Evolutionary conservation across 2,113 vertebrate species (phyloP).

Genomic region (Gobio gobio): DNA sequence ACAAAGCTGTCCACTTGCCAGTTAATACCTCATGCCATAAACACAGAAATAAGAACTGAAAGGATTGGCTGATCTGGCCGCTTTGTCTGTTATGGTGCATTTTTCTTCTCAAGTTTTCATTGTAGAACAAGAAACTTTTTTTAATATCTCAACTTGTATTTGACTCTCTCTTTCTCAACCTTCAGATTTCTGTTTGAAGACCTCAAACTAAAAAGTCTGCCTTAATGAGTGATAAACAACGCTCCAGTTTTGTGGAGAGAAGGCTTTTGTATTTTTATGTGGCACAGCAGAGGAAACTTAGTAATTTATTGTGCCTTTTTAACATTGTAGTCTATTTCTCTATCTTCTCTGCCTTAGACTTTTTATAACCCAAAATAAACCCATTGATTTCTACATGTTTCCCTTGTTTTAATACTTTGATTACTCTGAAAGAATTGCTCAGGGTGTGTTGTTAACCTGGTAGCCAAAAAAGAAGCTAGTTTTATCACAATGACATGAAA

Average conservation of each 20-base stretch:
- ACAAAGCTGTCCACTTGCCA: not conserved
- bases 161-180: not conserved
- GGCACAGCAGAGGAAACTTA: constrained; percentile 37
- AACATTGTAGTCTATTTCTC: constrained; percentile 44
- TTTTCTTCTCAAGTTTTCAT: not conserved
- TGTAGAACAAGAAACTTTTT: not conserved
- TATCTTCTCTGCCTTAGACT: constrained; percentile 29
- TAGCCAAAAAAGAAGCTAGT: not conserved
- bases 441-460: not conserved
- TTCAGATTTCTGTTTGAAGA: constrained; percentile 21
- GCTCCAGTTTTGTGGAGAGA: constrained; percentile 38
- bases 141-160: not conserved
- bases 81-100: constrained; percentile 38
- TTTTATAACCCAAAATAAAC: constrained; percentile 56
- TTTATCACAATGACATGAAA: not conserved
- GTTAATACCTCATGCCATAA: constrained; percentile 37
- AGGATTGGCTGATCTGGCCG: constrained; percentile 10
- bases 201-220: constrained; percentile 30
- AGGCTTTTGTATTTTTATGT: constrained; percentile 44
- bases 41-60: constrained; percentile 17
- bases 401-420: not conserved
- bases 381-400: constrained; percentile 47
- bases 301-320: constrained; percentile 60
- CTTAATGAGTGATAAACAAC: constrained; percentile 23
- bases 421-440: not conserved